phyloP scores from a whole-genome alignment of 2,113 vertebrate genomes.

The Chauna torquata region DNA sequence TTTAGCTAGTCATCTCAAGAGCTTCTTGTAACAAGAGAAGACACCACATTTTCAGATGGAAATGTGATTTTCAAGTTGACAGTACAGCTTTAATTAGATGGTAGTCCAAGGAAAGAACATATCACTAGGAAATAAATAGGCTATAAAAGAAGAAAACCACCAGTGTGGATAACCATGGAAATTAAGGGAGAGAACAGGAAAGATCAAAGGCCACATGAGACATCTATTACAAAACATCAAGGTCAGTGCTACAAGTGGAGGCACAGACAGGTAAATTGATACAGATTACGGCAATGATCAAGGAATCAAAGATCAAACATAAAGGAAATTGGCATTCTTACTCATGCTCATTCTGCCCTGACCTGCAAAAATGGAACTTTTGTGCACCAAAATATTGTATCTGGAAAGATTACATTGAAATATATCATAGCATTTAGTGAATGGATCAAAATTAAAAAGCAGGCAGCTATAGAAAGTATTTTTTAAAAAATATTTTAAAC shows the following conservation, averaged over 20 bases:
- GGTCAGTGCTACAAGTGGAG: slow-evolving; percentile 30
- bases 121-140: slow-evolving; percentile 49
- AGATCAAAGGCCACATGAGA: slow-evolving; percentile 45
- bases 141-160: slow-evolving; percentile 40
- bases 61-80: slow-evolving; percentile 54
- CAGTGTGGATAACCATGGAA: slow-evolving; percentile 37
- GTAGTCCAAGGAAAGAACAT: slow-evolving; percentile 32
- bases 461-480: background rate
- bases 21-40: background rate
- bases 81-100: slow-evolving; percentile 58
- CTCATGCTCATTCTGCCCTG: background rate
- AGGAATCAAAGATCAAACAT: slow-evolving; percentile 36
- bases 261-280: background rate
- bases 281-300: slow-evolving; percentile 16
- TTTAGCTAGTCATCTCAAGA: slow-evolving; percentile 3
- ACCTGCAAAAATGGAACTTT: background rate
- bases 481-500: background rate
- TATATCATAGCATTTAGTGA: background rate
- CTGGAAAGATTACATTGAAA: background rate
- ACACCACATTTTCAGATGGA: slow-evolving; percentile 51
- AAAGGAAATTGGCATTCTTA: slow-evolving; percentile 25
- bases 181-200: slow-evolving; percentile 47
- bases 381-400: background rate
- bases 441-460: background rate
- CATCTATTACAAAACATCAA: slow-evolving; percentile 44